These are phyloP conservation scores for Musca vetustissima DNA, from an alignment of 1,140 invertebrate species.

Conservation along the genomic window DNA sequence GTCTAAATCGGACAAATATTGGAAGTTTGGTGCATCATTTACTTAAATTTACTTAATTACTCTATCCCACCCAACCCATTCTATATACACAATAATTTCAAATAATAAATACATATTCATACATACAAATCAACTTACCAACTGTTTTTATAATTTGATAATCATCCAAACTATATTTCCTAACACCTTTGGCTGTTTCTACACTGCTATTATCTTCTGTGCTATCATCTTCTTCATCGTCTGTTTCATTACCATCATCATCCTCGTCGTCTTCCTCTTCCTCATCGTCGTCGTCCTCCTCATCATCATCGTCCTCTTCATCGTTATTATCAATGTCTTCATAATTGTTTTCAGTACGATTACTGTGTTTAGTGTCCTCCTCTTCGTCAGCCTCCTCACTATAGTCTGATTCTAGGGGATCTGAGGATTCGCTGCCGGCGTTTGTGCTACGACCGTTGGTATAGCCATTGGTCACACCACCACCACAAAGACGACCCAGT, in stretches of 20 bases:
- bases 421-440: slow-evolving; percentile 50
- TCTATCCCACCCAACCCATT: no score
- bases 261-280: slow-evolving; percentile 42
- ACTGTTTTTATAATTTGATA: slow-evolving; percentile 81
- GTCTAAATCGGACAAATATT: no score
- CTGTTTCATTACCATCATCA: slow-evolving; percentile 50
- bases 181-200: slow-evolving; percentile 65
- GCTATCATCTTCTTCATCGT: slow-evolving; percentile 45
- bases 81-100: no score
- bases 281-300: slow-evolving; percentile 37
- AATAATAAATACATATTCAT: no score
- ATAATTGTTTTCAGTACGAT: not conserved
- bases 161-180: slow-evolving; percentile 72
- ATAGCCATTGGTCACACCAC: not conserved
- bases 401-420: slow-evolving; percentile 51
- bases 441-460: slow-evolving; percentile 30
- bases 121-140: slow-evolving; percentile 60
- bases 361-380: slow-evolving; percentile 11
- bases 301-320: slow-evolving; percentile 36
- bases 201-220: slow-evolving; percentile 57
- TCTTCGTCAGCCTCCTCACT: slow-evolving; percentile 45
- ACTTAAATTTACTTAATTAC: no score
- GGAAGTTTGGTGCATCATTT: no score
- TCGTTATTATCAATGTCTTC: slow-evolving; percentile 30
- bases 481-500: slow-evolving; percentile 33